Conservation (phyloP, 2,888 invertebrate genomes). For the Helleia helle region DNA sequence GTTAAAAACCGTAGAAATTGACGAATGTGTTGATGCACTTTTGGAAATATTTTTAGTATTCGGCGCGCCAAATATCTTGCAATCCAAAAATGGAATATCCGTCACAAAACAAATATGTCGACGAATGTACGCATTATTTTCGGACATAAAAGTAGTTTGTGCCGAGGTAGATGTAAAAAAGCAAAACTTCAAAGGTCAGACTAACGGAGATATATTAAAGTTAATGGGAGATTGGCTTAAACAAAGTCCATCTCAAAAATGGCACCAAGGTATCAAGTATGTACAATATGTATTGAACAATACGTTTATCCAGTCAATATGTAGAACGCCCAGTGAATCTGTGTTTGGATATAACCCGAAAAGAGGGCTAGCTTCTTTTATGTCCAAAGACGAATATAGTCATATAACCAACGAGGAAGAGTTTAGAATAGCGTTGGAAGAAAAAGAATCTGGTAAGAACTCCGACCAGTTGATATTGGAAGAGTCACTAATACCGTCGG, state of each 20-base stretch:
- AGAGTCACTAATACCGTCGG: slow-evolving; percentile 33
- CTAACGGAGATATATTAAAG: slow-evolving; percentile 38
- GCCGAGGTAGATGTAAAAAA: slow-evolving; percentile 25
- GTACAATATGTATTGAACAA: slow-evolving; percentile 39
- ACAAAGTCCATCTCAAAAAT: slow-evolving; percentile 31
- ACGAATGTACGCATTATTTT: slow-evolving; percentile 28
- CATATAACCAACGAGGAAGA: slow-evolving; percentile 29
- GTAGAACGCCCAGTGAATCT: slow-evolving; percentile 36
- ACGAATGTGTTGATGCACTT: slow-evolving; percentile 33
- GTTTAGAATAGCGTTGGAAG: slow-evolving; percentile 21
- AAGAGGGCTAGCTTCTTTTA: slow-evolving; percentile 29
- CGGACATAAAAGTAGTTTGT: slow-evolving; percentile 34
- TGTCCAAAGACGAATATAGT: slow-evolving; percentile 28
- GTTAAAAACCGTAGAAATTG: slow-evolving; percentile 31
- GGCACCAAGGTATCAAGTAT: slow-evolving; percentile 41
- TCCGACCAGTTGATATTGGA: slow-evolving; percentile 29
- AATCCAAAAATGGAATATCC: slow-evolving; percentile 38
- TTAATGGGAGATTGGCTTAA: slow-evolving; percentile 35
- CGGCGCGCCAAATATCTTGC: slow-evolving; percentile 45
- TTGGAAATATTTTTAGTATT: slow-evolving; percentile 41
- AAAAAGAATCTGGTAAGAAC: slow-evolving; percentile 23
- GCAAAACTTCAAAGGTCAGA: slow-evolving; percentile 28
- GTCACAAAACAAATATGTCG: slow-evolving; percentile 38
- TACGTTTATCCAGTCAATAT: slow-evolving; percentile 31
- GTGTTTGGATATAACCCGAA: slow-evolving; percentile 35